A percentile compares a stretch with the other conserved stretches of the same genome.
Evolutionary conservation across 2,888 invertebrate genomes (phyloP).

Genomic region (Pyrrhia umbra): DNA sequence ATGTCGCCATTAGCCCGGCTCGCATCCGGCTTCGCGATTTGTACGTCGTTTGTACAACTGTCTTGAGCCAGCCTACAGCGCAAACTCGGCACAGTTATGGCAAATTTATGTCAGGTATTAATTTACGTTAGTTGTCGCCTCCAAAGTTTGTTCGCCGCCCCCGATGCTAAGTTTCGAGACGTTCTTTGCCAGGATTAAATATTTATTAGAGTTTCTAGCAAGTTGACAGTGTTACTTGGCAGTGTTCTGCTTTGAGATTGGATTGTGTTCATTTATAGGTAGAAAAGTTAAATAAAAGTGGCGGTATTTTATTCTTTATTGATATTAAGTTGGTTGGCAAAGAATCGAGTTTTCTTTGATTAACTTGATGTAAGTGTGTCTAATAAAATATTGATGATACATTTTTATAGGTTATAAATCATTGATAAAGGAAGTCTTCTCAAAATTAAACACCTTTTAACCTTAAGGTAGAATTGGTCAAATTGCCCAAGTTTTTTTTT

Average conservation of each 20-base stretch:
- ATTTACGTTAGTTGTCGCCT: conserved; percentile 87
- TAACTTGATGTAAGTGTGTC: background rate
- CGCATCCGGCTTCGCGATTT: conserved; percentile 83
- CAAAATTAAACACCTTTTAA: too few relatives aligned
- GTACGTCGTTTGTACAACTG: conserved; percentile 83
- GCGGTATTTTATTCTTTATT: conserved; percentile 52
- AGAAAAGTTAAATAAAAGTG: conserved; percentile 59
- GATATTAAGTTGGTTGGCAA: conserved; percentile 6
- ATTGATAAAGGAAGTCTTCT: too few relatives aligned
- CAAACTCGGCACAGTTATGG: conserved; percentile 86
- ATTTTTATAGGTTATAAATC: background rate
- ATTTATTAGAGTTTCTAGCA: conserved; percentile 81
- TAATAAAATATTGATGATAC: background rate
- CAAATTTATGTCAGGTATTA: conserved; percentile 90
- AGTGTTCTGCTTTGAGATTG: conserved; percentile 45
- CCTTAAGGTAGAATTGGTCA: too few relatives aligned
- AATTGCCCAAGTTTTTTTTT: too few relatives aligned
- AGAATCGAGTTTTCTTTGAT: background rate
- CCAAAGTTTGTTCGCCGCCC: conserved; percentile 77
- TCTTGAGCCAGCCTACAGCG: conserved; percentile 78
- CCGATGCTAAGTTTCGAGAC: conserved; percentile 74
- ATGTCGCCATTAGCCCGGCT: conserved; percentile 79
- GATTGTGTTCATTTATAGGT: conserved; percentile 49
- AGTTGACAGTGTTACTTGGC: conserved; percentile 60
- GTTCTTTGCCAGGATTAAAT: conserved; percentile 83